These are phyloP conservation scores for Mesaphorura yosii DNA, from an alignment of 1,140 invertebrate genomes.

Conservation along the genomic window DNA sequence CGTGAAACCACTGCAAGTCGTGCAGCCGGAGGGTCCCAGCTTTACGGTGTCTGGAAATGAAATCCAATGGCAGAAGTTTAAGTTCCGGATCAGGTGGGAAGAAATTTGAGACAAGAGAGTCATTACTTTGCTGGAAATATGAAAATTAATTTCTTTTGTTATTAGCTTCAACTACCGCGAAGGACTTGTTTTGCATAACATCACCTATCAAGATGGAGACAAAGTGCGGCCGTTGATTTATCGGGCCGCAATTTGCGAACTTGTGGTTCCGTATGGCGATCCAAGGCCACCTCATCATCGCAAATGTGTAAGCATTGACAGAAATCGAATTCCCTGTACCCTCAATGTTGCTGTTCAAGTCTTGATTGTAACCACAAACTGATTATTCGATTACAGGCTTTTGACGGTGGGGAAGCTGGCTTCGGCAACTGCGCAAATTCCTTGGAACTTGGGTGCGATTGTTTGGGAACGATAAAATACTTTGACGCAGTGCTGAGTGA, in stretches of 20 bases:
- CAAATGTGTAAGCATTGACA: constrained; percentile 19
- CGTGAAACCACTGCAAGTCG: constrained; percentile 21
- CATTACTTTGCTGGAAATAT: not conserved
- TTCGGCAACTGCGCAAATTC: constrained; percentile 27
- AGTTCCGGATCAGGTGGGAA: constrained; percentile 17
- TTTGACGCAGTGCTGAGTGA: constrained; percentile 22
- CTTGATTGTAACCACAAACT: too few species aligned
- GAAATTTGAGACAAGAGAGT: not conserved
- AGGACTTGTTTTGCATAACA: constrained; percentile 24
- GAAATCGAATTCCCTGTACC: too few species aligned
- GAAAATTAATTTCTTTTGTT: not conserved
- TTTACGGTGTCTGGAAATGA: constrained; percentile 25
- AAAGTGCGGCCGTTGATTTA: constrained; percentile 23
- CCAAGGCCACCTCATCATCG: constrained; percentile 23
- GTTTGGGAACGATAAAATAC: constrained; percentile 22
- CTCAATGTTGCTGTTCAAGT: too few species aligned
- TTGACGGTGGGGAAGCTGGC: constrained; percentile 18
- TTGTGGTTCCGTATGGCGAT: constrained; percentile 27
- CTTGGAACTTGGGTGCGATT: constrained; percentile 25
- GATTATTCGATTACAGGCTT: constrained; percentile 7
- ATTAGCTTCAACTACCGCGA: constrained; percentile 26
- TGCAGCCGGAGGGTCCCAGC: constrained; percentile 18
- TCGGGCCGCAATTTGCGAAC: constrained; percentile 17
- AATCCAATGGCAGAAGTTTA: constrained; percentile 25
- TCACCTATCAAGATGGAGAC: constrained; percentile 18